These are phyloP conservation scores for Polydrusus pterygomalis DNA, from an alignment of 2,888 invertebrate species.

Conservation along the genomic window DNA sequence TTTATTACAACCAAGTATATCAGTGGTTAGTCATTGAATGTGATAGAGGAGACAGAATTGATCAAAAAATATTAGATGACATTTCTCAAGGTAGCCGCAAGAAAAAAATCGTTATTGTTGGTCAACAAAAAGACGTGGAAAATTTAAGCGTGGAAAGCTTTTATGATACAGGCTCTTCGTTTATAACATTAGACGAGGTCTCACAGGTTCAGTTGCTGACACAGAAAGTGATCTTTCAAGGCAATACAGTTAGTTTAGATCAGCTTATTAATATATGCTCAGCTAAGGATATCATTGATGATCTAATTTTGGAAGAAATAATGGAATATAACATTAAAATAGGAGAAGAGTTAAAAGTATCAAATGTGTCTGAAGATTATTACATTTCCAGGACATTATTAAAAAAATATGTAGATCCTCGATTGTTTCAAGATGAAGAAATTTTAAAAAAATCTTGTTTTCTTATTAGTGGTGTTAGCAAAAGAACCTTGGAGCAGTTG, in stretches of 20 bases:
- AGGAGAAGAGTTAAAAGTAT: not conserved
- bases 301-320: not conserved
- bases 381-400: not conserved
- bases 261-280: not conserved
- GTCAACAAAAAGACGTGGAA: not conserved
- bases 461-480: not conserved
- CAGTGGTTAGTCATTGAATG: not conserved
- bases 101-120: not conserved
- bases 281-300: not conserved
- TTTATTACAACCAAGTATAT: not conserved
- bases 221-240: not conserved
- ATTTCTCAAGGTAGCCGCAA: not conserved
- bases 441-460: not conserved
- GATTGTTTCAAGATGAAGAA: not conserved
- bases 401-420: not conserved
- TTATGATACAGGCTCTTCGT: not conserved
- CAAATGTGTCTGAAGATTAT: not conserved
- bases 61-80: not conserved
- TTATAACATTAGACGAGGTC: not conserved
- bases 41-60: not conserved
- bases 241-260: not conserved
- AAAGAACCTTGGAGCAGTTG: not conserved
- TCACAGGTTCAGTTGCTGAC: not conserved
- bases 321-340: not conserved
- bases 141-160: not conserved